phyloP scores from a whole-genome alignment of 2,797 vertebrate species.

The Lindbergichthys nudifrons region DNA sequence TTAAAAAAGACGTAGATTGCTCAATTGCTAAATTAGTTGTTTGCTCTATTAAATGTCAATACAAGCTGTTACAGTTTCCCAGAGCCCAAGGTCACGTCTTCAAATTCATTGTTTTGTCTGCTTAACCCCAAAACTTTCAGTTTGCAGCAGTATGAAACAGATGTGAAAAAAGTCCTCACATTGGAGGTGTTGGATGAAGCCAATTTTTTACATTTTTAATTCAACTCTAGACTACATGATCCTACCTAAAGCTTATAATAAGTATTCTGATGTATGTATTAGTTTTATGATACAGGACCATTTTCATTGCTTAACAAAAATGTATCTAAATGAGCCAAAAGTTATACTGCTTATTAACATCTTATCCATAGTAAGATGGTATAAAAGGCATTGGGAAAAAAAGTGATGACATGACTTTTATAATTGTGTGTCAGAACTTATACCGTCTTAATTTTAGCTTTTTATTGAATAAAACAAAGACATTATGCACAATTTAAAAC shows the following conservation, averaged over 20 bases:
- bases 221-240: background rate
- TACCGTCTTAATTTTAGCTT: background rate
- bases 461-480: conserved; percentile 1
- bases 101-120: background rate
- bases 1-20: background rate
- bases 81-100: background rate
- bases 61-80: background rate
- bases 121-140: background rate
- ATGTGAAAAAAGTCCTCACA: background rate
- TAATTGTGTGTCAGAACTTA: background rate
- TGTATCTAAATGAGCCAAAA: background rate
- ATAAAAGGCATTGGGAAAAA: background rate
- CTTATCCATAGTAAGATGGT: background rate
- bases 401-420: too few relatives aligned
- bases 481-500: background rate
- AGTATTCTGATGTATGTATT: background rate
- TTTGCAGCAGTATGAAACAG: background rate
- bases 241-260: background rate
- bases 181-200: background rate
- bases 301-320: background rate
- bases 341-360: background rate
- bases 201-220: background rate
- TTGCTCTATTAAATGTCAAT: background rate
- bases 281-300: background rate
- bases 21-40: background rate